Base-by-base conservation (phyloP, 2,113 vertebrate species). In the Odontophorus gujanensis region DNA sequence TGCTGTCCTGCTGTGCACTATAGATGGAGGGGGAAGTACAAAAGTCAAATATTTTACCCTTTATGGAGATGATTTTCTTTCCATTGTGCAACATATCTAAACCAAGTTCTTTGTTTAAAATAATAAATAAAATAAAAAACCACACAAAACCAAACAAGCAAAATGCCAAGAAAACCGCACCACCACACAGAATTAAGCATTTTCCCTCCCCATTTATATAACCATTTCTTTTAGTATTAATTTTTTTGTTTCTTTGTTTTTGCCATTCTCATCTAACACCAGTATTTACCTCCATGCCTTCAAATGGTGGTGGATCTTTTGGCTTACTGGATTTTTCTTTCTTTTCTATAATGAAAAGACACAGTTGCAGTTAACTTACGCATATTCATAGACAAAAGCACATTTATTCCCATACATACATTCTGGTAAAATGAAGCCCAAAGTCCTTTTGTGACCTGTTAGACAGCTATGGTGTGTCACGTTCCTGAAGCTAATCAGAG, bases 271-370 rank as follows among this genome's bases (percentile, higher is more conserved):
- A 73, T 77, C 43, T 79, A 82, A 87, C 65, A 55, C 8, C 19
- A 72, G 4, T 62, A 88, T 89, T 98, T 98, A 99, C 99, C 98
- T 99, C 98, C 93, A 98, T 98, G 95, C 98, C 99, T 96, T 98
- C 97, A 97, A 99, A 99, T 4, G 98, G 98, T 55, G 98, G 97
- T 75, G 99, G 98, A 95, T 99, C 98, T 97, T 98, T 98, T 34
- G 98, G 98, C 53, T 98, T 98, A 77, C 94, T 97, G 24, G 94
- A 93, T 94, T 98, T 98, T 95, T 98, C 99, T 86, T 98, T 99
- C 83, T 98, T 98, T 93, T 98, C 98, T 96, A 96, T 96, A 97
- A 96, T 66, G 50, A 81, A 83, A 92, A 85, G 40, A 82, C 25
- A 84, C 1, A 1, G 63, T 19, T 84, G 45, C 24, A 66, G 25